phyloP scores from a whole-genome alignment of 2,113 vertebrate species.

The Lepus americanus region DNA sequence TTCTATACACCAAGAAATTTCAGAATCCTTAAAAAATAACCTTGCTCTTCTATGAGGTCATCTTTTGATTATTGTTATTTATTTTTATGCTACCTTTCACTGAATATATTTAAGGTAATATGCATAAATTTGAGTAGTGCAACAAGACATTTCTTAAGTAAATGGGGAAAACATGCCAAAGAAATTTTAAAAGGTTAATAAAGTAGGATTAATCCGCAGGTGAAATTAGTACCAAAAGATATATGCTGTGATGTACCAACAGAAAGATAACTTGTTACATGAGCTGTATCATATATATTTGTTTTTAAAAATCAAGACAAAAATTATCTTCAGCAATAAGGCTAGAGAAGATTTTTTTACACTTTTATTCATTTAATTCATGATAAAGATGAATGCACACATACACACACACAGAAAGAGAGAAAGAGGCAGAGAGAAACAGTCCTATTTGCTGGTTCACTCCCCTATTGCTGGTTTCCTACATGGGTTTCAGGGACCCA shows the following conservation, averaged over 20 bases:
- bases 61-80: neutral
- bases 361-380: no score
- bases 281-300: neutral
- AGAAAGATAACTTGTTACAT: neutral
- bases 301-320: neutral
- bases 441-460: no score
- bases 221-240: neutral
- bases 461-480: no score
- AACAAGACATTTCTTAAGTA: neutral
- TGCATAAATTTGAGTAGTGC: constrained; percentile 24
- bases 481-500: no score
- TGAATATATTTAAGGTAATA: neutral
- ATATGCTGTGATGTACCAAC: neutral
- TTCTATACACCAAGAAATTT: neutral
- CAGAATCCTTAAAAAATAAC: neutral
- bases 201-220: neutral
- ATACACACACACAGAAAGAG: no score
- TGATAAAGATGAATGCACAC: no score
- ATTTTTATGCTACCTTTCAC: neutral
- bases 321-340: constrained; percentile 11
- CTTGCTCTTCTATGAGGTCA: neutral
- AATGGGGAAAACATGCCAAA: neutral
- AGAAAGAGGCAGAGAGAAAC: no score
- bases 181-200: constrained; percentile 19
- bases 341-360: neutral